Conservation (phyloP, 2,113 vertebrate genomes). For the Mesembrinibis cayennensis region DNA sequence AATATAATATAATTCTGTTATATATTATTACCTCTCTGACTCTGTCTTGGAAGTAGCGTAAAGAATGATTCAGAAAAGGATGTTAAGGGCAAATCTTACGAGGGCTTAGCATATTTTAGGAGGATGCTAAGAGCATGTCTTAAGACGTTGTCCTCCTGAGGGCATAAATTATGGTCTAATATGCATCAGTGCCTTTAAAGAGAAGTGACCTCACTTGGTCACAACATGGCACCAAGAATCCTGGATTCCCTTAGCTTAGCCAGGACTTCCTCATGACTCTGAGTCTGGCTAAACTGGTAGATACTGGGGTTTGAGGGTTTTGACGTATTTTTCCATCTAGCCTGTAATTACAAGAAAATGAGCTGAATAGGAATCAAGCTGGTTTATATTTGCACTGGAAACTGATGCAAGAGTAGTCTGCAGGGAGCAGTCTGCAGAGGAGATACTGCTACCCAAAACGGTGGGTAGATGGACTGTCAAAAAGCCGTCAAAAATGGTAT, state of each 20-base stretch:
- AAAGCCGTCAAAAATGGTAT: neutral
- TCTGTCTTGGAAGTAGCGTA: neutral
- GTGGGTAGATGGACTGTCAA: neutral
- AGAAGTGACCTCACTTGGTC: neutral
- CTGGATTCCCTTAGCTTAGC: neutral
- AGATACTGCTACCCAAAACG: neutral
- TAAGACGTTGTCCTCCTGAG: neutral
- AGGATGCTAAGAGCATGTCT: neutral
- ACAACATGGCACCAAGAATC: neutral
- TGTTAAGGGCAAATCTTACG: neutral
- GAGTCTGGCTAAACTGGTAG: neutral
- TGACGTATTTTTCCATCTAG: neutral
- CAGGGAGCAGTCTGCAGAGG: neutral
- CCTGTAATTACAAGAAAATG: neutral
- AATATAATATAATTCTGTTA: neutral
- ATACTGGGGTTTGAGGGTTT: neutral
- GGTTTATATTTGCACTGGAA: neutral
- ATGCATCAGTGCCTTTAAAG: neutral
- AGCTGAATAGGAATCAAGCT: neutral
- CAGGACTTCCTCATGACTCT: neutral
- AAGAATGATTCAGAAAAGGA: neutral
- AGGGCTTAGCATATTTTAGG: neutral
- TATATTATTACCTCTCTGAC: neutral
- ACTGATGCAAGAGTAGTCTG: neutral
- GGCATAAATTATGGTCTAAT: neutral